Evolutionary conservation across 2,888 invertebrate species (phyloP).

Genomic region (Tetranychus truncatus): DNA sequence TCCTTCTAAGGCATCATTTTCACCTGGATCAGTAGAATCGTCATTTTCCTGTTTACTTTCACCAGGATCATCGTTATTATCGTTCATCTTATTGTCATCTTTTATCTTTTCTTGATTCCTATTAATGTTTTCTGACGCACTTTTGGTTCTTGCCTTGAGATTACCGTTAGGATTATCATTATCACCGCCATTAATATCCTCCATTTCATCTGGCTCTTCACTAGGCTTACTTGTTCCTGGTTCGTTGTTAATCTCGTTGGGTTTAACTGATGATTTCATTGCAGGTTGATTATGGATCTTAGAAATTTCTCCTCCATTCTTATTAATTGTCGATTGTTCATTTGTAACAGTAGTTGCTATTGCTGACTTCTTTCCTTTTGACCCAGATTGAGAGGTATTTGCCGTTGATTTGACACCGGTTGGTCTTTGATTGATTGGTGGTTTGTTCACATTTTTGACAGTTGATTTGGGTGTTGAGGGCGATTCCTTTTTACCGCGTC

Average conservation of each 20-base stretch:
- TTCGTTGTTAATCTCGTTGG: not conserved
- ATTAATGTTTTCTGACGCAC: not conserved
- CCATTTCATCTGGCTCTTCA: not conserved
- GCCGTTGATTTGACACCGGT: not conserved
- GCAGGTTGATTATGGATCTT: not conserved
- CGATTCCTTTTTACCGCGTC: not conserved
- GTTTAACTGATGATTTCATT: not conserved
- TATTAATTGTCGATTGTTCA: not conserved
- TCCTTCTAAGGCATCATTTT: not conserved
- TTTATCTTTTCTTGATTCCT: not conserved
- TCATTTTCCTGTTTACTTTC: not conserved
- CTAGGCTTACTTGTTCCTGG: not conserved
- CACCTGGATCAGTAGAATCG: not conserved
- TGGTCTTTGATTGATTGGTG: not conserved
- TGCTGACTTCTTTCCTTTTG: not conserved
- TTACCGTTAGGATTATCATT: not conserved
- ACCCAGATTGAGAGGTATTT: not conserved
- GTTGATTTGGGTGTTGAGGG: not conserved
- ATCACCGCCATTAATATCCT: not conserved
- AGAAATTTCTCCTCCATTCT: not conserved
- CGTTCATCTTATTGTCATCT: not conserved
- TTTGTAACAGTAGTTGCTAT: not conserved
- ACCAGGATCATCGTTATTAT: not conserved
- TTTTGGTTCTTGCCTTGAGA: not conserved
- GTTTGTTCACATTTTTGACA: not conserved